These are phyloP conservation scores for Wiebesia pumilae DNA, from an alignment of 1,140 invertebrate species.

Conservation along the genomic window DNA sequence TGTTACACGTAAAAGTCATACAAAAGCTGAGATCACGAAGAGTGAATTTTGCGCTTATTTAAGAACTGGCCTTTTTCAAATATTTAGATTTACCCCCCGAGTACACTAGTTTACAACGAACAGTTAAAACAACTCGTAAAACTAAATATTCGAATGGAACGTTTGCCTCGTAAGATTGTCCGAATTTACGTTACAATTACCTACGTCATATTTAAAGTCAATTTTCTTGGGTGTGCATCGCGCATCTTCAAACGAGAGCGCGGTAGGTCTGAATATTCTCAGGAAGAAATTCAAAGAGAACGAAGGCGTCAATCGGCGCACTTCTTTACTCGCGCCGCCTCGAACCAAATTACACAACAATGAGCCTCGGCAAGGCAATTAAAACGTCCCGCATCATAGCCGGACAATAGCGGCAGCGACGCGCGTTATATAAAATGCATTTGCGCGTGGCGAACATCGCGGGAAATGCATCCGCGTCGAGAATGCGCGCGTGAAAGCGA, in stretches of 20 bases:
- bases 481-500: neutral
- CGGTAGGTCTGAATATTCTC: neutral
- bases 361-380: neutral
- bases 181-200: neutral
- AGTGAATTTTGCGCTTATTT: neutral
- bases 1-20: neutral
- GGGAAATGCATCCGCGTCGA: neutral
- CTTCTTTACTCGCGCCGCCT: neutral
- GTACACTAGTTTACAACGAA: neutral
- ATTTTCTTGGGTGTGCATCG: neutral
- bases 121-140: neutral
- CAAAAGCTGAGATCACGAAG: neutral
- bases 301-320: neutral
- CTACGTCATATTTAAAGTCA: neutral
- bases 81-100: neutral
- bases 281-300: neutral
- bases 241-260: neutral
- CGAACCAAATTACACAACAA: neutral
- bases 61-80: neutral
- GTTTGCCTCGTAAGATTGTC: neutral
- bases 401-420: neutral
- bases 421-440: slow-evolving; percentile 18
- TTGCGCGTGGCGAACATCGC: neutral
- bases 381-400: neutral
- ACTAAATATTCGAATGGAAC: neutral